Percentiles rank a stretch among this genome's conserved stretches.
phyloP scores from a whole-genome alignment of 2,888 invertebrate species.

The Phalangium opilio region DNA sequence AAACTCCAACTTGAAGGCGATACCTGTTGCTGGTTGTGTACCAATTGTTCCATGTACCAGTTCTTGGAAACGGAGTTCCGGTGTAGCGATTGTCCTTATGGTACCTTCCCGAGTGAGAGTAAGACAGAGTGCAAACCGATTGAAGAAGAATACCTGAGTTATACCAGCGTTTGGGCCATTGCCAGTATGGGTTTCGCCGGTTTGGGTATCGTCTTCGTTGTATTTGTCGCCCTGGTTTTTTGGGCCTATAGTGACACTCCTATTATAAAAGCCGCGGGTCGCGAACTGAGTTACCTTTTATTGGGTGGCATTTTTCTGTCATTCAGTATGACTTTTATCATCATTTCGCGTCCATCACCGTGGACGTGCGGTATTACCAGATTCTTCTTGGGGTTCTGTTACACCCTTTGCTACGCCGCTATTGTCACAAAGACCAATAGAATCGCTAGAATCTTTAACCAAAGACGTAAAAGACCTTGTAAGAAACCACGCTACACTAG shows the following conservation, averaged over 20 bases:
- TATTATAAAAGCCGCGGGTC: conserved; percentile 41
- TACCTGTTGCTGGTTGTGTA: conserved; percentile 40
- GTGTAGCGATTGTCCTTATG: conserved; percentile 35
- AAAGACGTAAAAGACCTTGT: conserved; percentile 15
- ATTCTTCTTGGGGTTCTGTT: conserved; percentile 39
- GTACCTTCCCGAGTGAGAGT: conserved; percentile 28
- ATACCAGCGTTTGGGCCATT: conserved; percentile 36
- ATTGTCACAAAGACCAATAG: conserved; percentile 41
- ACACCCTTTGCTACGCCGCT: conserved; percentile 40
- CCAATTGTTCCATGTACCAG: conserved; percentile 35
- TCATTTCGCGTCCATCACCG: conserved; percentile 36
- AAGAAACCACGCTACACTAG: conserved; percentile 27
- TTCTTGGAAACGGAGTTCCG: conserved; percentile 32
- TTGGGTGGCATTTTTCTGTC: conserved; percentile 35
- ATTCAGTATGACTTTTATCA: conserved; percentile 38
- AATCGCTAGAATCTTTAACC: conserved; percentile 40
- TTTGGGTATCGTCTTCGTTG: conserved; percentile 34
- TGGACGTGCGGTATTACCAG: conserved; percentile 37
- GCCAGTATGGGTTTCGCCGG: conserved; percentile 29
- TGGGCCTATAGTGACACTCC: conserved; percentile 39
- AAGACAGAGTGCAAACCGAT: conserved; percentile 33
- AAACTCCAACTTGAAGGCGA: conserved; percentile 30
- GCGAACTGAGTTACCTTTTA: conserved; percentile 38
- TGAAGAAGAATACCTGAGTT: conserved; percentile 35
- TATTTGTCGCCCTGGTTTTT: conserved; percentile 36